phyloP scores from a whole-genome alignment of 2,113 vertebrate genomes.

The Emydocephalus ijimae region DNA sequence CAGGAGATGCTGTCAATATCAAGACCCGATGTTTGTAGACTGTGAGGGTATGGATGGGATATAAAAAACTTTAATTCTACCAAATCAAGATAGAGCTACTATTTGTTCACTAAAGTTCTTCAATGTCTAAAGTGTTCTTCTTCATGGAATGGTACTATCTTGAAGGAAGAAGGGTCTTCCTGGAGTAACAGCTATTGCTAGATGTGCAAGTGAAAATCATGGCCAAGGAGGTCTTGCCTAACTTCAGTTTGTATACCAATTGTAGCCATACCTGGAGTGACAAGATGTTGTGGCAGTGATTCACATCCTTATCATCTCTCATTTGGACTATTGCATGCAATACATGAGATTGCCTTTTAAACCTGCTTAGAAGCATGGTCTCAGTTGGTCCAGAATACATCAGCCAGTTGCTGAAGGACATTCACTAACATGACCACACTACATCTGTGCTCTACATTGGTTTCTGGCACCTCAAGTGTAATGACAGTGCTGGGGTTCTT shows the following conservation, averaged over 20 bases:
- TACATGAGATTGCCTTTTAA: neutral
- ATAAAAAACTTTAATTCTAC: neutral
- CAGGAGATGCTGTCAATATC: neutral
- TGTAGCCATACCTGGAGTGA: neutral
- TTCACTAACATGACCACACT: neutral
- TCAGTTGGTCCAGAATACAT: neutral
- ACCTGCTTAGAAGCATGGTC: neutral
- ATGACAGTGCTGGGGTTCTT: neutral
- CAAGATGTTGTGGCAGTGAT: neutral
- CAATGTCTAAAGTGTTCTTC: neutral
- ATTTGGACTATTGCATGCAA: neutral
- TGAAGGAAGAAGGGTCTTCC: neutral
- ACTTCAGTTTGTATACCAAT: neutral
- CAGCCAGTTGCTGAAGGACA: neutral
- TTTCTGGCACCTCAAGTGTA: neutral
- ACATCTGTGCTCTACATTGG: neutral
- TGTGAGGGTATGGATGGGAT: neutral
- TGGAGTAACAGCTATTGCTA: neutral
- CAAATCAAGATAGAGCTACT: neutral
- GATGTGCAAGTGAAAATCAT: neutral
- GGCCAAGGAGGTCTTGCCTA: neutral
- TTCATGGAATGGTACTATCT: neutral
- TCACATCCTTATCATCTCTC: neutral
- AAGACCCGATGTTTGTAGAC: neutral
- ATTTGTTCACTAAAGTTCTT: neutral